Percentiles rank a stretch among this genome's conserved stretches.
These are phyloP conservation scores for Tragopan temminckii DNA, from an alignment of 2,797 vertebrate species.

Conservation along the genomic window DNA sequence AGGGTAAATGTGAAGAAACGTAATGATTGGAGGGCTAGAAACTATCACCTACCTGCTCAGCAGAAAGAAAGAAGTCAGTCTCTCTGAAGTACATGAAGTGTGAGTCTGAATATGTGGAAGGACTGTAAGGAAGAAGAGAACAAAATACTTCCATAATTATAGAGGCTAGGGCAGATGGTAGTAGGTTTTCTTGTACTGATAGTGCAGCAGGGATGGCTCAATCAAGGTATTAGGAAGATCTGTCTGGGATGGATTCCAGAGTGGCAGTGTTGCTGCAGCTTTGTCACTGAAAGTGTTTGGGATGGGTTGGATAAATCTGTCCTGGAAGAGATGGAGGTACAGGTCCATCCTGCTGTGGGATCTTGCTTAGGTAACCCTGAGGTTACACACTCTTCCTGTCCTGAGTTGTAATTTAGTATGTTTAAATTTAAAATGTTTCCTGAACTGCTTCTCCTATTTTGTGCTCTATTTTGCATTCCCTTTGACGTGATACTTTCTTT, in stretches of 20 bases:
- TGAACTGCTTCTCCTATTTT: background rate
- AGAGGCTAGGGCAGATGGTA: background rate
- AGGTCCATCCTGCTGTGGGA: background rate
- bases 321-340: background rate
- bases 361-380: background rate
- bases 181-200: background rate
- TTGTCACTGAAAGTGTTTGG: background rate
- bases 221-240: background rate
- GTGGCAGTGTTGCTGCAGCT: background rate
- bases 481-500: constrained; percentile 25
- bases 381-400: background rate
- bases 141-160: background rate
- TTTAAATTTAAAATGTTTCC: background rate
- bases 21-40: background rate
- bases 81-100: background rate
- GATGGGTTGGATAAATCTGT: background rate
- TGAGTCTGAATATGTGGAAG: background rate
- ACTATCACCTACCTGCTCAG: background rate
- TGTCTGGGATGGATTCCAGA: background rate
- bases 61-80: background rate
- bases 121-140: background rate
- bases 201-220: background rate
- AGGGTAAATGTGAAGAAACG: background rate
- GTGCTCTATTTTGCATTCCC: background rate
- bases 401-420: background rate